Evolutionary conservation across 2,797 vertebrate species (phyloP), one percentile per base, ranked within the genome.

Genomic region (Neosalanx taihuensis): DNA sequence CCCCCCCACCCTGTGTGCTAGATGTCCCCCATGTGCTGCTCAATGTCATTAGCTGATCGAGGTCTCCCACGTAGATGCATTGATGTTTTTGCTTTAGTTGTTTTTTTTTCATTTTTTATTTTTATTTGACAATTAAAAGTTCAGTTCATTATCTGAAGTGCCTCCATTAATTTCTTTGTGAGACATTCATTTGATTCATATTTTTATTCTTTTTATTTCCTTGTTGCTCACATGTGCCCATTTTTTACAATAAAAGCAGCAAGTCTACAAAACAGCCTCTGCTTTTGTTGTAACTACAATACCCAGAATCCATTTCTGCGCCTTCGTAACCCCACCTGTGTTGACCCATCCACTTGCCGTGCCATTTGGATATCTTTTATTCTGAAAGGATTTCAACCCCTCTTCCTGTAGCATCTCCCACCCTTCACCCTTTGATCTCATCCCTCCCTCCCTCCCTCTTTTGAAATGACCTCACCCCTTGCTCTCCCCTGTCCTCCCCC

Each of bases 81-180:
- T 46, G 10, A 9, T 46, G 41, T 35, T 6, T 35, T 35, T 7
- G 6, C 6, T 35, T 0, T 26, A 26, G 23, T 7, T 35, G 9
- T 41, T 41, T 41, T 41, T 41, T 46, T 12, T 26, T 20, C 20
- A 3, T 41, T 35, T 30, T 37, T 15, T 13, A 4, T n/a, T 23
- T 30, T 29, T 35, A 26, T 33, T 59, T 31, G 57, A 37, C 0
- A 15, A 26, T 60, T 13, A 7, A 13, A 20, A n/a, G n/a, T 15
- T 63, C 51, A 2, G 74, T 70, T 46, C 68, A 64, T 75, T 53
- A 12, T 5, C 75, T 76, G 4, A 56, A 56, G 51, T 56, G 5
- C 18, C 41, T 9, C 41, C 4, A 4, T 56, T n/a, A 4, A 7
- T 56, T 56, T 56, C 3, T 56, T 56, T 56, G 51, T n/a, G 51